Evolutionary conservation across 2,113 vertebrate species (phyloP), one percentile per base, ranked within the genome.

Genomic region (Saguinus imperator): DNA sequence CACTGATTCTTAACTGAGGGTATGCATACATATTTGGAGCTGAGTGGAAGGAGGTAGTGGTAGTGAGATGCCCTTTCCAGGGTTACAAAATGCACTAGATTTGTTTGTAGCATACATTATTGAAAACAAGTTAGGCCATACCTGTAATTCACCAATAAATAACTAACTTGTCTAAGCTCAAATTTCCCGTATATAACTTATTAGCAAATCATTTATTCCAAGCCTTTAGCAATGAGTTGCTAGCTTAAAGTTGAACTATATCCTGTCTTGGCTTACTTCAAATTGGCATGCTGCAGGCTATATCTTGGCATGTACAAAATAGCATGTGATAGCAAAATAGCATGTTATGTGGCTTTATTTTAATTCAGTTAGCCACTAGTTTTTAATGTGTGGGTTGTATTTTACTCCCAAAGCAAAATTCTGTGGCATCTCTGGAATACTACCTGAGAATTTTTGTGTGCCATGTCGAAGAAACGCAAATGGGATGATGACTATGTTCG

Each of bases 391-490:
- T 96, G 87, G 96, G 11, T 95, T 97, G 12, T 97, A 92, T 95
- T 96, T 96, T 94, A 87, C 92, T 94, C 70, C 75, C 92, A 97
- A 95, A 95, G 95, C 95, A 96, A 81, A 95, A 76, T 87, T 95
- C 89, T 50, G 27, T 89, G 45, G 58, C 84, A 64, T 95, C 94
- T 94, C 82, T 93, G 92, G 89, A 95, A 73, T 52, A 91, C 77
- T 48, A 10, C 81, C 58, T 93, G 89, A 89, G 72, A 70, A 76
- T 68, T 89, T 82, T 16, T n/a, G 87, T 81, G 64, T 95, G 50
- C 68, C 79, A 93, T 96, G 96, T 95, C 96, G 25, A 98, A 98
- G 96, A 97, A 97, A 70, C 96, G 87, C 75, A 97, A 95, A 92
- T 93, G 92, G 97, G 89, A 96, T 21, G 95, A 95, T 76, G 89